Evolutionary conservation across 1,140 invertebrate genomes (phyloP), one percentile per base, ranked within the genome.

Genomic region (Stegodyphus mimosarum): DNA sequence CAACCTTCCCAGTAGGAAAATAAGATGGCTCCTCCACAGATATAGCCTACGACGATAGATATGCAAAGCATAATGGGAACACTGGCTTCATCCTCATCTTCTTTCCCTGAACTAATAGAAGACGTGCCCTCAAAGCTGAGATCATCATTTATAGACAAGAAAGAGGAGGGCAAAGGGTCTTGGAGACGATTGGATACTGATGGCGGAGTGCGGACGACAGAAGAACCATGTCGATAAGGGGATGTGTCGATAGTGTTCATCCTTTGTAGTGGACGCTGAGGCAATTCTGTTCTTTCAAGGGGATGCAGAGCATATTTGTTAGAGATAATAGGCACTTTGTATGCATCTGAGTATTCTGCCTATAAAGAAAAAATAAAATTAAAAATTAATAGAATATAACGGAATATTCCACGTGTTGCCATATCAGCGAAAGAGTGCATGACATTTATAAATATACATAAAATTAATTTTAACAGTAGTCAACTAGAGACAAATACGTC

Each of bases 21-120:
- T 72, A 99, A 92, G 78, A 97, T 92, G 0, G 97, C 96, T 2
- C 98, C 98, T 48, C 95, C 94, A 86, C 95, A 95, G 89, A 99
- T 94, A 91, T 99, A 99, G 73, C 94, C 92, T 17, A 96, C 91
- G 87, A 99, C 95, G 15, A 99, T 95, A 67, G 96, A 91, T 88
- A 99, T 92, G 88, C 97, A 98, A 7, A 99, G 92, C 69, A 94
- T 94, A 66, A 98, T 94, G 67, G 98, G 87, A 9, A 88, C 88
- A 13, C 76, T 84, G 9, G 73, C 60, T 73, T 87, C 81, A 11
- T 87, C 87, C 51, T 87, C 78, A 5, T 88, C 87, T 10, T 92
- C 92, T 87, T 91, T 90, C 86, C 64, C 72, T 5, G 51, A 51
- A 18, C 48, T 70, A 0, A 70, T 11, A 5, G 64, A 52, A 5